These are phyloP conservation scores for Ariopsis seemanni DNA, from an alignment of 2,113 vertebrate species.

Conservation along the genomic window DNA sequence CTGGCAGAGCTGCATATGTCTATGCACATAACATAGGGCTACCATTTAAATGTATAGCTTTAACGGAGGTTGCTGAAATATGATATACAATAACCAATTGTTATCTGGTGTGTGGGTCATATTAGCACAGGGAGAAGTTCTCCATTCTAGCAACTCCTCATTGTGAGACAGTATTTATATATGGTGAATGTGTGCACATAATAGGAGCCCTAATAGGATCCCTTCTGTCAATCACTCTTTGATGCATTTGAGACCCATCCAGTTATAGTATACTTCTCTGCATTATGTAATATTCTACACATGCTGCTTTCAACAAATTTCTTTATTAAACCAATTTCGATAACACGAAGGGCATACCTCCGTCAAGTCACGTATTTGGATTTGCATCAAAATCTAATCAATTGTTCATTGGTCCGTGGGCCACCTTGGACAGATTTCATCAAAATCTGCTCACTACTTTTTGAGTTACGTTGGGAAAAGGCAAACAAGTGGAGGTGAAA, in stretches of 20 bases:
- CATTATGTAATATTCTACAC: not conserved
- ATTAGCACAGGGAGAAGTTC: not conserved
- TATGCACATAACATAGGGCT: not conserved
- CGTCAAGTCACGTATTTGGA: too few relatives aligned
- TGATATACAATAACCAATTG: not conserved
- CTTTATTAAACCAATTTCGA: not conserved
- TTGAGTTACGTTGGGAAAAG: too few relatives aligned
- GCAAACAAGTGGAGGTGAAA: too few relatives aligned
- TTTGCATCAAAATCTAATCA: too few relatives aligned
- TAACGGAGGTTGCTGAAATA: not conserved
- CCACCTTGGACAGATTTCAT: too few relatives aligned
- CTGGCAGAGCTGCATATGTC: not conserved
- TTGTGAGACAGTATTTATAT: not conserved
- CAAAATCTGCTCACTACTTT: too few relatives aligned
- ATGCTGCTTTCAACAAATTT: not conserved
- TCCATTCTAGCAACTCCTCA: not conserved
- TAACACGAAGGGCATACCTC: not conserved
- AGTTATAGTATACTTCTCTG: not conserved
- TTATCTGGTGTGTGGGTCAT: not conserved
- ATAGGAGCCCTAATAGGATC: not conserved
- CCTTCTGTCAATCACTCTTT: not conserved
- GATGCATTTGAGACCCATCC: not conserved
- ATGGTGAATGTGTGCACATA: not conserved
- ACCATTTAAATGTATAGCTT: not conserved
- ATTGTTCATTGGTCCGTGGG: too few relatives aligned